phyloP scores from a whole-genome alignment of 30 jellyfish, hydroid and myxozoan genomes.

The Mastigias papua region DNA sequence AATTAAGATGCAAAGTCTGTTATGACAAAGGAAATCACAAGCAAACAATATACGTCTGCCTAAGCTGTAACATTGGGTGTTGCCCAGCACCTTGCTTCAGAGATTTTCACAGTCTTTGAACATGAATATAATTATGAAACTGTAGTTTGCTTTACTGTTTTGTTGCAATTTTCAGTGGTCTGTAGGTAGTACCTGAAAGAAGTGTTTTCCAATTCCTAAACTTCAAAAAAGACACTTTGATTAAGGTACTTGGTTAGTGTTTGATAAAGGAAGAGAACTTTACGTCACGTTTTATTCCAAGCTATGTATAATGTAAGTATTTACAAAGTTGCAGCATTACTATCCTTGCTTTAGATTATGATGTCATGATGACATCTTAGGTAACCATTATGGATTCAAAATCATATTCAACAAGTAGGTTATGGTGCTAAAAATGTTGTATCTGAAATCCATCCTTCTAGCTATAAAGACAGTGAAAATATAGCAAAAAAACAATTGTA shows the following conservation, averaged over 20 bases:
- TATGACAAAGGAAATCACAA: slow-evolving; percentile 11
- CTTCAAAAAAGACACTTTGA: neutral
- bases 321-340: neutral
- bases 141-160: neutral
- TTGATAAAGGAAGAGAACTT: neutral
- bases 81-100: slow-evolving; percentile 69
- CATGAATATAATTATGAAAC: no score
- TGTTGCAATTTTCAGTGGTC: neutral
- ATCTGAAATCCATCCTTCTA: neutral
- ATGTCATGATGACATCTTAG: neutral
- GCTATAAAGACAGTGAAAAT: neutral
- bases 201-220: neutral
- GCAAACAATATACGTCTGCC: slow-evolving; percentile 25
- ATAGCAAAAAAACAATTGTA: neutral
- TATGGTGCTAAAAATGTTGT: neutral
- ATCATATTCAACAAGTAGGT: neutral
- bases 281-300: neutral
- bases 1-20: slow-evolving; percentile 29
- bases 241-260: neutral
- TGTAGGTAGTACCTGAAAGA: neutral
- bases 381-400: neutral
- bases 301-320: neutral
- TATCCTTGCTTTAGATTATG: neutral
- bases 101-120: slow-evolving; percentile 33
- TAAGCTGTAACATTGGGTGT: slow-evolving; percentile 54